phyloP scores from a whole-genome alignment of 2,888 invertebrate species.

The Andrena dorsata region DNA sequence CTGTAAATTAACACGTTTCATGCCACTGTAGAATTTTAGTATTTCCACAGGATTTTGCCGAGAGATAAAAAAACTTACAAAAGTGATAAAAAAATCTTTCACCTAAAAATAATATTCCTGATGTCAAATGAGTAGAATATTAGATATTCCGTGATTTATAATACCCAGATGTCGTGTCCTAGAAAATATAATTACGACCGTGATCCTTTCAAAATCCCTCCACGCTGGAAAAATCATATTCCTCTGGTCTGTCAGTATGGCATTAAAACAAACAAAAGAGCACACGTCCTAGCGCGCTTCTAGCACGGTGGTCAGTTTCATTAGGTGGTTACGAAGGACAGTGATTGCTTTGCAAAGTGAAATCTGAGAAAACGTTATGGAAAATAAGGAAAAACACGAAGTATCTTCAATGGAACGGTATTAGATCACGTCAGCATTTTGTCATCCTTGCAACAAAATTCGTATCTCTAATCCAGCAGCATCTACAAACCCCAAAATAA shows the following conservation, averaged over 20 bases:
- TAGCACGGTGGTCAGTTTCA: conserved; percentile 12
- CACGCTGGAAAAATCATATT: background rate
- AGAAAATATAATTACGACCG: conserved; percentile 4
- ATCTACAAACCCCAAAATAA: no score
- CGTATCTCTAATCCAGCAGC: no score
- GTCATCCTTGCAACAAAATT: background rate
- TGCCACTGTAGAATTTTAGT: no score
- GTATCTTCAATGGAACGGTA: background rate
- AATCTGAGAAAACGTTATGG: background rate
- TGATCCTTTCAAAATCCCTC: conserved; percentile 2
- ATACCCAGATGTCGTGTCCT: no score
- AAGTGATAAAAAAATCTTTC: no score
- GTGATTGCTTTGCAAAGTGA: conserved; percentile 12
- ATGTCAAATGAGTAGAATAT: no score
- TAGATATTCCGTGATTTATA: no score
- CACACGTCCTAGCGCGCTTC: background rate
- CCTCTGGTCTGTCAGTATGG: background rate
- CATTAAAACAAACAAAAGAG: conserved; percentile 25
- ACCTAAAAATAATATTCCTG: no score
- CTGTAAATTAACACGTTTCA: no score
- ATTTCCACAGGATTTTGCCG: no score
- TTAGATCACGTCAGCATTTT: background rate
- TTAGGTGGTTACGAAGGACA: conserved; percentile 23
- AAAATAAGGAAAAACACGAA: background rate
- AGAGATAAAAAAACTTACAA: no score